Evolutionary conservation across 2,888 invertebrate species (phyloP), one percentile per base, ranked within the genome.

Genomic region (Pachliopta kotzebuea): DNA sequence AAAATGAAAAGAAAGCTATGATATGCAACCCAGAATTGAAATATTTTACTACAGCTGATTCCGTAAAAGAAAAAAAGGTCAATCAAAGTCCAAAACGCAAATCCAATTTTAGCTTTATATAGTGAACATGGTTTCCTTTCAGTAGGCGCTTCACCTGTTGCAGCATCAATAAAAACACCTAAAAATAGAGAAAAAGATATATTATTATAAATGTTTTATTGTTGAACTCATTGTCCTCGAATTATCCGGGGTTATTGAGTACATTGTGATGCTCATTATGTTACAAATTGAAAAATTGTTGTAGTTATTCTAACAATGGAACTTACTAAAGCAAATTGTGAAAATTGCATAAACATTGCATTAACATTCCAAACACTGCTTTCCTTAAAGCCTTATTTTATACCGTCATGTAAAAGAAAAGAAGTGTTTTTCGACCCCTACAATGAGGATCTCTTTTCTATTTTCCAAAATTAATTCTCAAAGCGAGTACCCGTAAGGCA

Each of bases 21-120:
- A 59, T 88, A 84, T 18, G 93, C 68, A 26, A 94, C 92, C 87
- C 94, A 92, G 72, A 89, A 90, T 70, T 92, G 90, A 69, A 93
- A 93, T 31, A 89, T 26, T 59, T 80, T 72, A 66, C 83, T 90
- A 17, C 80, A 80, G 2, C 90, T 74, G 23, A 94, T 74, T 18
- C 84, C 80, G 62, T 92, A 92, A 1, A 88, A 72, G 62, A 93
- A 90, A 26, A 92, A 63, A 29, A 89, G 71, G 63, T 94, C 93
- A 66, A 95, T 77, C 8, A 90, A 26, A 17, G 94, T 94, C 96
- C 96, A 96, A 76, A 95, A 95, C 24, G 93, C 71, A 54, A 95
- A 91, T 2, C 94, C 94, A 62, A 83, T 56, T 71, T 81, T 83
- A 0, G 90, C 87, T 20, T 71, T 65, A 8, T 70, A 57, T 57